A percentile compares a stretch with the other conserved stretches of the same genome.
Conservation (phyloP, 1,140 invertebrate genomes). For the Mya arenaria region DNA sequence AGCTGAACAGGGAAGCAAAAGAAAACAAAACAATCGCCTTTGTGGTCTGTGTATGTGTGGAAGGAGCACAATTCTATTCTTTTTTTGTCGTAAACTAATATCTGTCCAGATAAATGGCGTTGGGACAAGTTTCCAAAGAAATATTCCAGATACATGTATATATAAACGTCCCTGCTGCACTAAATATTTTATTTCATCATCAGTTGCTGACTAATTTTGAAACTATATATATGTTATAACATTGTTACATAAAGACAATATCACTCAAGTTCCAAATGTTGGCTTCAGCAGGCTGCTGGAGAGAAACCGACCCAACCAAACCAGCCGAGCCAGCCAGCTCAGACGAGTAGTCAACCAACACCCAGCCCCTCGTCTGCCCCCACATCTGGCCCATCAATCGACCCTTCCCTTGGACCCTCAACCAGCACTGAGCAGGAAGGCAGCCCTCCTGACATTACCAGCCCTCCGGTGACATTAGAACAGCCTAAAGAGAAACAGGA, state of each 20-base stretch:
- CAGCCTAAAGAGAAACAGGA: too few relatives aligned
- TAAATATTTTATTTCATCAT: background rate
- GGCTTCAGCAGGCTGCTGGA: background rate
- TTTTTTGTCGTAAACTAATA: too few relatives aligned
- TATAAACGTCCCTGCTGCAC: background rate
- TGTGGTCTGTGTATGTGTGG: too few relatives aligned
- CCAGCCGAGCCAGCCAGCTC: background rate
- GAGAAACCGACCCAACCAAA: background rate
- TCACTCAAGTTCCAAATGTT: background rate
- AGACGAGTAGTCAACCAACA: background rate
- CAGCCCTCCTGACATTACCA: background rate
- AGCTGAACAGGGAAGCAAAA: too few relatives aligned
- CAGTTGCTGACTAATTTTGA: background rate
- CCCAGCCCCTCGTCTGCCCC: background rate
- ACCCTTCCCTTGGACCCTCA: background rate
- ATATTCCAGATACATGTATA: background rate
- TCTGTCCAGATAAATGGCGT: too few relatives aligned
- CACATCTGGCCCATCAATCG: background rate
- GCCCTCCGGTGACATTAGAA: background rate
- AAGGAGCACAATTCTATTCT: too few relatives aligned
- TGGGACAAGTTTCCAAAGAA: too few relatives aligned
- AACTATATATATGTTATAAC: background rate
- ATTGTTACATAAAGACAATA: background rate
- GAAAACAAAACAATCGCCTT: too few relatives aligned
- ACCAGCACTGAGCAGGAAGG: slow-evolving; percentile 10